A percentile compares a stretch with the other conserved stretches of the same genome.
These are phyloP conservation scores for Patella ulyssiponensis DNA, from an alignment of 2,888 invertebrate species.

Conservation along the genomic window DNA sequence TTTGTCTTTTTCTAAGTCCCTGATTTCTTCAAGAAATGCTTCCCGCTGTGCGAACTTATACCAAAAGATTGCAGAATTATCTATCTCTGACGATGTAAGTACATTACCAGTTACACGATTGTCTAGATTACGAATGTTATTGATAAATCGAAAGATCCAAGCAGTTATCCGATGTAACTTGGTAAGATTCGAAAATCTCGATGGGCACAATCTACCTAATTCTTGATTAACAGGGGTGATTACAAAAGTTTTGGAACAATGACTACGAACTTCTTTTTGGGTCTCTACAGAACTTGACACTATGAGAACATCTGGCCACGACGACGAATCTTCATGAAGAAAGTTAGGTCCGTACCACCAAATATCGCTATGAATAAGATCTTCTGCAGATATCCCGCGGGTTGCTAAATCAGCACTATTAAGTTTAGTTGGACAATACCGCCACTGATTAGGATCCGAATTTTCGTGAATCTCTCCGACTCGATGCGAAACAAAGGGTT, in stretches of 20 bases:
- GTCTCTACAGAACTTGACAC: too few species aligned
- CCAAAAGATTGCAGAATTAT: background rate
- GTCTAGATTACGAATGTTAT: background rate
- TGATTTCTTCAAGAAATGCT: too few species aligned
- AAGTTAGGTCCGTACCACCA: constrained; percentile 26
- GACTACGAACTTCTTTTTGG: too few species aligned
- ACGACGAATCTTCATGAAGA: too few species aligned
- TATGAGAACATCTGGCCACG: too few species aligned
- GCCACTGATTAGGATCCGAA: constrained; percentile 29
- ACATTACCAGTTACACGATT: background rate
- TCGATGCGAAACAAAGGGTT: constrained; percentile 28
- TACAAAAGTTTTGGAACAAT: background rate
- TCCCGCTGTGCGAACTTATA: too few species aligned
- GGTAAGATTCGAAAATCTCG: background rate
- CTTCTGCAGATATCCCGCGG: constrained; percentile 11
- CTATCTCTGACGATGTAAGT: background rate
- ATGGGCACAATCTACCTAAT: background rate
- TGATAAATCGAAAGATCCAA: background rate
- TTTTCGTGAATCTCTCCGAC: constrained; percentile 26
- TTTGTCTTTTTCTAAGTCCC: too few species aligned
- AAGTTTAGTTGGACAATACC: constrained; percentile 19
- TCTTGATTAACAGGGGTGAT: background rate
- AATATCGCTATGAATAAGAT: constrained; percentile 12
- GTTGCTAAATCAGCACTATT: constrained; percentile 32
- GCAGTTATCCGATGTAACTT: background rate